Percentiles rank a stretch among this genome's conserved stretches.
Evolutionary conservation across 1,140 invertebrate genomes (phyloP).

Genomic region (Ips nitidus): DNA sequence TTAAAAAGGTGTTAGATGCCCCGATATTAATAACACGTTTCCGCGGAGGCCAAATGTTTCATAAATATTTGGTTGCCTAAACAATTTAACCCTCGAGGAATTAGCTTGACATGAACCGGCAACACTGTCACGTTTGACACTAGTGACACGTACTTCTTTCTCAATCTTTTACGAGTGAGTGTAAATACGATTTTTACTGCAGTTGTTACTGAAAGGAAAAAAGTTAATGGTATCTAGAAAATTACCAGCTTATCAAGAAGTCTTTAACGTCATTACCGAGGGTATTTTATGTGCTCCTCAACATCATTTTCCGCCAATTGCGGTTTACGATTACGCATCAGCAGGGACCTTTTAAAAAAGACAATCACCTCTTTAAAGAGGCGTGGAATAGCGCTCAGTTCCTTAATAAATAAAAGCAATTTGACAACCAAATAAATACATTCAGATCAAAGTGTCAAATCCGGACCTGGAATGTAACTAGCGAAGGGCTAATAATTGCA

Average conservation of each 20-base stretch:
- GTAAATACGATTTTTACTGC: too few species aligned
- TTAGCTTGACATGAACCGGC: not conserved
- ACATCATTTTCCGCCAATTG: slow-evolving; percentile 10
- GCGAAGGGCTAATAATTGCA: slow-evolving; percentile 17
- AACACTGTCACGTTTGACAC: not conserved
- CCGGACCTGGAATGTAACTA: slow-evolving; percentile 11
- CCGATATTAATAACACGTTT: slow-evolving; percentile 31
- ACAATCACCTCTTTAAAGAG: slow-evolving; percentile 3
- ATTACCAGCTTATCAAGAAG: not conserved
- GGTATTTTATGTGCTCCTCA: not conserved
- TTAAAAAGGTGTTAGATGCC: slow-evolving; percentile 34
- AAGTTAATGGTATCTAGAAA: not conserved
- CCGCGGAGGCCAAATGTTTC: slow-evolving; percentile 23
- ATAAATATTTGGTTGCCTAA: slow-evolving; percentile 34
- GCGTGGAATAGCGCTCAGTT: not conserved
- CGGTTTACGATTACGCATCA: slow-evolving; percentile 8
- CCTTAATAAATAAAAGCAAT: too few species aligned
- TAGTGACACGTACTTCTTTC: too few species aligned
- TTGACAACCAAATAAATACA: too few species aligned
- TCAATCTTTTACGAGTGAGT: too few species aligned
- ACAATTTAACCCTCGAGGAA: slow-evolving; percentile 7
- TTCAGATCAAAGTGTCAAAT: not conserved
- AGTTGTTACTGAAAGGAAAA: too few species aligned
- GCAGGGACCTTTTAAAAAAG: not conserved
- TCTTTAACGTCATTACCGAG: not conserved